These are phyloP conservation scores for Chrysolina americana DNA, from an alignment of 2,888 invertebrate genomes.

Conservation along the genomic window DNA sequence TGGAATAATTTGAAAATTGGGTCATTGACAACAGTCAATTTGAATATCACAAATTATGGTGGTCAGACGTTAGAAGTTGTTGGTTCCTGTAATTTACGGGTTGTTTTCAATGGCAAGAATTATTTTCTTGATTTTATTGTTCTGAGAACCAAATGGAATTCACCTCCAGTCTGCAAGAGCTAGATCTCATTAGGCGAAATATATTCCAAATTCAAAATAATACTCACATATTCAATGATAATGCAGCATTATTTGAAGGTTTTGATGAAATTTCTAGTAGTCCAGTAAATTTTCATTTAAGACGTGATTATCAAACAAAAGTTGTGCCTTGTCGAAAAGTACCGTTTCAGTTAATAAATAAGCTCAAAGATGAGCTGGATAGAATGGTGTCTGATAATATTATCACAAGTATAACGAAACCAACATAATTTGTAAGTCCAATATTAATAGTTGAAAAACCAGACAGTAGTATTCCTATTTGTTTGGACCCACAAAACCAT, in stretches of 20 bases:
- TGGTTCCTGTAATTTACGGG: neutral
- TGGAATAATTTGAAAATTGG: neutral
- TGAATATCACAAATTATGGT: neutral
- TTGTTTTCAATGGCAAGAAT: neutral
- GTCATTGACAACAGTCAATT: no score
- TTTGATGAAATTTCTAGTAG: neutral
- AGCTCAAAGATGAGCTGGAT: constrained; percentile 10
- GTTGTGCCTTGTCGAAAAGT: no score
- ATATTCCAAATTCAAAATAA: neutral
- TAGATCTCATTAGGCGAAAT: neutral
- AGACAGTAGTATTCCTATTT: constrained; percentile 37
- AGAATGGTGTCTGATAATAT: constrained; percentile 10
- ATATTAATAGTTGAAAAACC: constrained; percentile 49
- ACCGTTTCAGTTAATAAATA: no score
- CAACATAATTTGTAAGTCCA: constrained; percentile 50
- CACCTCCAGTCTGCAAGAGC: neutral
- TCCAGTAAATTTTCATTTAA: no score
- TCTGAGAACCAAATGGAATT: neutral
- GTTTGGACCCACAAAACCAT: constrained; percentile 39
- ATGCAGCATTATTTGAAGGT: neutral
- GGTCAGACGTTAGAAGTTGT: neutral
- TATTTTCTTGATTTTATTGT: neutral
- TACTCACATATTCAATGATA: neutral
- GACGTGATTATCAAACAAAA: no score
- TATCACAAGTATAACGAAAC: constrained; percentile 22